phyloP scores from a whole-genome alignment of 2,797 vertebrate species.

The Anableps anableps region DNA sequence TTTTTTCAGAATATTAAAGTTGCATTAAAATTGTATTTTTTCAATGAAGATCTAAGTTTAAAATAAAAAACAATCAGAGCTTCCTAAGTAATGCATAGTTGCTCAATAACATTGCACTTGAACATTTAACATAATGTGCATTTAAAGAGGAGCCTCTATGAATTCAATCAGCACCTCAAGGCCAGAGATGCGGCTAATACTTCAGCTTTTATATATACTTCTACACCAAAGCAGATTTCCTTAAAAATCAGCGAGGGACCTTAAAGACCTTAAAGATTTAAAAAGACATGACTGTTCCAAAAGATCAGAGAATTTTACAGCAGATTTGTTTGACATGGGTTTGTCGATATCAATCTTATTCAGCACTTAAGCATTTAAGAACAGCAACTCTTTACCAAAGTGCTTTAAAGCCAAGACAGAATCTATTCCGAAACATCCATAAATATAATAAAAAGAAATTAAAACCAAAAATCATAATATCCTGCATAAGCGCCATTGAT shows the following conservation, averaged over 20 bases:
- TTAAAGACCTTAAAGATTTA: slow-evolving; percentile 52
- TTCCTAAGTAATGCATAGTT: not conserved
- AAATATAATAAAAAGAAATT: not conserved
- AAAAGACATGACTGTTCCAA: slow-evolving; percentile 27
- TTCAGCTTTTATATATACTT: slow-evolving; percentile 14
- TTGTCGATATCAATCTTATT: not conserved
- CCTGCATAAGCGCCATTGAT: not conserved
- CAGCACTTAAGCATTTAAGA: not conserved
- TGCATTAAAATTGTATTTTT: too few species aligned
- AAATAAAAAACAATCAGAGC: slow-evolving; percentile 1
- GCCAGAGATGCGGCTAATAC: not conserved
- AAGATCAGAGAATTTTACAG: slow-evolving; percentile 36
- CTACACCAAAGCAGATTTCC: slow-evolving; percentile 18
- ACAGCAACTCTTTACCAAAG: not conserved
- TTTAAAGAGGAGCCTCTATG: slow-evolving; percentile 10
- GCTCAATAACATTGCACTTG: slow-evolving; percentile 9
- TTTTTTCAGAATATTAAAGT: not conserved
- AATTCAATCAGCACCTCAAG: not conserved
- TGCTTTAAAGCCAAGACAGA: too few species aligned
- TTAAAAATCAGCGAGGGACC: slow-evolving; percentile 33
- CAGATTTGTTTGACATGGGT: slow-evolving; percentile 12
- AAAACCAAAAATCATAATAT: not conserved
- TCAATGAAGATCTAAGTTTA: not conserved
- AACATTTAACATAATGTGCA: slow-evolving; percentile 9
- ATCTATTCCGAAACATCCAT: too few species aligned